Conservation (phyloP, 2,888 invertebrate species). For the Perizoma affinitatum region DNA sequence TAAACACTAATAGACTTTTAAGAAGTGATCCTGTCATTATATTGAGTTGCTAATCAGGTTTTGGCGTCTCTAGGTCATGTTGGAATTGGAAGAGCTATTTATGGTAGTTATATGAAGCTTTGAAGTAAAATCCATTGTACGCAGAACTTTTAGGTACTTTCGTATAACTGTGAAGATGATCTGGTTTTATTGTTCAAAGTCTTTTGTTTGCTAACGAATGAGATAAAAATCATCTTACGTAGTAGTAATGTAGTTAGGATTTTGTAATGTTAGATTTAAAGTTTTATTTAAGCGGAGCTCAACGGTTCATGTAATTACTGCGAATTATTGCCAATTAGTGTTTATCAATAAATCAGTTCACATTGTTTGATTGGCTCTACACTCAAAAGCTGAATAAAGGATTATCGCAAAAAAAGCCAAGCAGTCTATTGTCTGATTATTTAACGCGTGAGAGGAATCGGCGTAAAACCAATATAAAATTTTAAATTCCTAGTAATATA, state of each 20-base stretch:
- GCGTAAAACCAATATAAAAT: too few species aligned
- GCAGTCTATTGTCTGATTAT: too few species aligned
- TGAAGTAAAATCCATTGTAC: background rate
- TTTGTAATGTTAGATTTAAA: background rate
- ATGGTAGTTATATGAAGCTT: background rate
- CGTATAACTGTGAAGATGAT: background rate
- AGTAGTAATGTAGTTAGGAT: too few species aligned
- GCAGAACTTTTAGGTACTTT: slow-evolving; percentile 1
- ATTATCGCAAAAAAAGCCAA: too few species aligned
- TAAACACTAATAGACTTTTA: slow-evolving; percentile 35
- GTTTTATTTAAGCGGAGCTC: too few species aligned
- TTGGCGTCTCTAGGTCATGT: slow-evolving; percentile 29
- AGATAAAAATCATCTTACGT: slow-evolving; percentile 13
- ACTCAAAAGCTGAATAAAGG: too few species aligned
- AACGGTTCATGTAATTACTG: too few species aligned
- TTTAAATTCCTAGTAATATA: too few species aligned
- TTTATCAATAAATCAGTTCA: too few species aligned
- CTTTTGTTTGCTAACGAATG: slow-evolving; percentile 6
- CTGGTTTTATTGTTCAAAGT: slow-evolving; percentile 4
- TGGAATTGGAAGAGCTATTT: slow-evolving; percentile 5
- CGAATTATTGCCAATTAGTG: too few species aligned
- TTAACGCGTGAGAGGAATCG: too few species aligned
- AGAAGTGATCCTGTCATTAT: slow-evolving; percentile 24
- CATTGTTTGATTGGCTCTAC: too few species aligned
- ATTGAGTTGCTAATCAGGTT: slow-evolving; percentile 16